phyloP scores from a whole-genome alignment of 64 coral and sea anemone genomes.

The Platygyra sinensis region DNA sequence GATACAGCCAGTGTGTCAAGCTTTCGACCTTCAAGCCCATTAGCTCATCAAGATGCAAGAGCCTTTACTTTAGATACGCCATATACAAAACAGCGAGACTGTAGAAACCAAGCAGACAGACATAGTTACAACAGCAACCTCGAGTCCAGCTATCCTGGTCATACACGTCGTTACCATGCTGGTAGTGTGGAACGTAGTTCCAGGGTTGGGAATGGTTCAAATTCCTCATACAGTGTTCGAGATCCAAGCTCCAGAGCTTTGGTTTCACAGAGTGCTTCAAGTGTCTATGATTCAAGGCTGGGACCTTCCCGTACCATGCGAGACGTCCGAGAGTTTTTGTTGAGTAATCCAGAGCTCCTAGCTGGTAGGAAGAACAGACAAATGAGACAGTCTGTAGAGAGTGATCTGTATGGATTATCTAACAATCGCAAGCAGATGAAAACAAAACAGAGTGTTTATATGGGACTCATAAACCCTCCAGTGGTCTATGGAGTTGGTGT shows the following conservation, averaged over 20 bases:
- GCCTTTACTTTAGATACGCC: conserved; percentile 32
- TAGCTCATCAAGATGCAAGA: conserved; percentile 72
- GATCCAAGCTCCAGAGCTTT: conserved; percentile 36
- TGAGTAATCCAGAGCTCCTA: conserved; percentile 78
- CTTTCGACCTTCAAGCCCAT: conserved; percentile 81
- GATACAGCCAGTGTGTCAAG: conserved; percentile 82
- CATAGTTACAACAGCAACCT: conserved; percentile 34
- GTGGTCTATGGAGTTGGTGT: conserved; percentile 75
- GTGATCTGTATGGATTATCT: conserved; percentile 25
- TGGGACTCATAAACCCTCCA: conserved; percentile 78
- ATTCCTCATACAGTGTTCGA: conserved; percentile 9
- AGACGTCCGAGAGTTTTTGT: conserved; percentile 73
- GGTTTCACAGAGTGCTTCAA: conserved; percentile 50
- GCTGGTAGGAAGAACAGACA: conserved; percentile 66
- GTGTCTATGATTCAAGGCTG: not conserved
- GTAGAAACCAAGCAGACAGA: not conserved
- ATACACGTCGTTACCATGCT: not conserved
- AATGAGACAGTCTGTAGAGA: conserved; percentile 22
- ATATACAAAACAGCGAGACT: not conserved
- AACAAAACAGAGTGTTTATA: conserved; percentile 85
- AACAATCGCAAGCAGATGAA: conserved; percentile 84
- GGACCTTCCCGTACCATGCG: conserved; percentile 69
- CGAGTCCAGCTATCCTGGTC: not conserved
- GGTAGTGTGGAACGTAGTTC: conserved; percentile 18
- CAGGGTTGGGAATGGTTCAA: conserved; percentile 16